A percentile compares a stretch with the other conserved stretches of the same genome.
These are phyloP conservation scores for Diphyllodes magnificus DNA, from an alignment of 2,113 vertebrate species.

Conservation along the genomic window DNA sequence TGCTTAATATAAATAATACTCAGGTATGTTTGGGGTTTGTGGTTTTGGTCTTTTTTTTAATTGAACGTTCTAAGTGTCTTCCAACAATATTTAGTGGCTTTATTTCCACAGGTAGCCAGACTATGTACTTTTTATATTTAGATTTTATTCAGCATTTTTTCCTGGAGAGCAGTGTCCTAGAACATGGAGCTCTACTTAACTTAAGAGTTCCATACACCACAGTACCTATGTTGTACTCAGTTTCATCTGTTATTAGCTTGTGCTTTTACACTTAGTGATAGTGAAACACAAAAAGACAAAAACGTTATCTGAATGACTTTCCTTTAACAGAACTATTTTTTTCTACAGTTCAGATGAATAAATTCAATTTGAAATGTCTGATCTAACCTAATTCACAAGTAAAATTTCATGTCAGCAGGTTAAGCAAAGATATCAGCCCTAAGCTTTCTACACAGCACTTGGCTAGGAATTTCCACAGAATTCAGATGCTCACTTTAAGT, in stretches of 20 bases:
- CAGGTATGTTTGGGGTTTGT: not conserved
- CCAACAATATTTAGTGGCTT: not conserved
- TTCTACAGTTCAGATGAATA: not conserved
- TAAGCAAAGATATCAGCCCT: not conserved
- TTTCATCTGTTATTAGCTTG: not conserved
- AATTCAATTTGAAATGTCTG: not conserved
- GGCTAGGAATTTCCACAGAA: not conserved
- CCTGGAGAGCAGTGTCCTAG: not conserved
- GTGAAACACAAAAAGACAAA: not conserved
- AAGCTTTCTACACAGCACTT: not conserved
- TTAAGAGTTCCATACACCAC: not conserved
- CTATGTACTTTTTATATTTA: not conserved
- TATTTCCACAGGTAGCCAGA: not conserved
- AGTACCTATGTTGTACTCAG: not conserved
- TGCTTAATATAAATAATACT: not conserved
- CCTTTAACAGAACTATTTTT: not conserved
- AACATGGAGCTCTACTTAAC: not conserved
- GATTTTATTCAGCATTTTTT: not conserved
- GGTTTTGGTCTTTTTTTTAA: not conserved
- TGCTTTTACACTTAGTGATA: not conserved
- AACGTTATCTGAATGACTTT: not conserved
- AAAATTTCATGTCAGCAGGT: not conserved
- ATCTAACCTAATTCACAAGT: not conserved
- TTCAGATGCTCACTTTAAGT: not conserved
- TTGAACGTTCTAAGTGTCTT: not conserved